Conservation (phyloP, 2,113 vertebrate genomes). For the Datnioides undecimradiatus region DNA sequence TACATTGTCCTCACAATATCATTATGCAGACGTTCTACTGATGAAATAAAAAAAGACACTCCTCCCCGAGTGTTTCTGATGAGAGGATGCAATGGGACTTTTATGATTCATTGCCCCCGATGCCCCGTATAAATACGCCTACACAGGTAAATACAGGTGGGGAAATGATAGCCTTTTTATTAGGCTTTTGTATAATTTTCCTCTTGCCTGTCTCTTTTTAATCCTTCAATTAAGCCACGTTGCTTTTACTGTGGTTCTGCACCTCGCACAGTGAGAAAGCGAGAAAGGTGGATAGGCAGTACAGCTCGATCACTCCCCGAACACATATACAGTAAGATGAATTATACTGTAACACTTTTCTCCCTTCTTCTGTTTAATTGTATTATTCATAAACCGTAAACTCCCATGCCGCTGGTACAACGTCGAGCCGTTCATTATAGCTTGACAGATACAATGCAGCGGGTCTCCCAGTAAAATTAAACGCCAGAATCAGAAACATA, state of each 20-base stretch:
- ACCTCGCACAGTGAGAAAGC: conserved; percentile 29
- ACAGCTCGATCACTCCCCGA: conserved; percentile 3
- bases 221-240: conserved; percentile 5
- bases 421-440: neutral
- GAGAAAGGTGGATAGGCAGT: conserved; percentile 13
- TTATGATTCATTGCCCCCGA: conserved; percentile 14
- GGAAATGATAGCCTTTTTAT: conserved; percentile 29
- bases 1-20: neutral
- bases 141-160: conserved; percentile 30
- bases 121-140: conserved; percentile 22
- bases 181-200: conserved; percentile 21
- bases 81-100: conserved; percentile 15
- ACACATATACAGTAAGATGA: neutral
- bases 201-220: conserved; percentile 2
- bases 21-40: conserved; percentile 17
- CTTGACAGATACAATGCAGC: neutral
- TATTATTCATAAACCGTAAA: conserved; percentile 21
- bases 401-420: neutral
- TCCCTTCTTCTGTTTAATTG: conserved; percentile 22
- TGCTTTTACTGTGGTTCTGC: conserved; percentile 13
- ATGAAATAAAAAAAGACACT: neutral
- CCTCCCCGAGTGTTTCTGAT: conserved; percentile 17
- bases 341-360: conserved; percentile 7
- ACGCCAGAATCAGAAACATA: conserved; percentile 6
- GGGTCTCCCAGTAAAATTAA: neutral